Percentiles rank a stretch among this genome's conserved stretches.
phyloP scores from a whole-genome alignment of 2,113 vertebrate species.

The Raphicerus campestris region DNA sequence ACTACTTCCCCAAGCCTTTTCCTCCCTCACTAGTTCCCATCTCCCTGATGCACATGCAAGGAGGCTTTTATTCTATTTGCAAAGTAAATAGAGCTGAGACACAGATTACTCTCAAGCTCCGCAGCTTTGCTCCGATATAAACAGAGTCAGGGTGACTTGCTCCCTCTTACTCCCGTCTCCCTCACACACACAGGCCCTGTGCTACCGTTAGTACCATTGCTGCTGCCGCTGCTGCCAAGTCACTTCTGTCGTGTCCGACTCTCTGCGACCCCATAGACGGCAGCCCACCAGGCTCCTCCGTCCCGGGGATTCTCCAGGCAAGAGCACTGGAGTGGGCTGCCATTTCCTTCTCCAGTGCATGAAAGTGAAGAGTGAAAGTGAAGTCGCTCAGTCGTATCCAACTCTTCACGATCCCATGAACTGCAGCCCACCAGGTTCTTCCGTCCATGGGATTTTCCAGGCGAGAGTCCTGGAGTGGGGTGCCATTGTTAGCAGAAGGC shows the following conservation, averaged over 20 bases:
- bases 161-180: background rate
- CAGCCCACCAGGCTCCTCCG: too few relatives aligned
- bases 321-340: too few relatives aligned
- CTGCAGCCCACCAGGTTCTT: too few relatives aligned
- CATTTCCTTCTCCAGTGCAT: too few relatives aligned
- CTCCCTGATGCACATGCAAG: background rate
- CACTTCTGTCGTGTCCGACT: too few relatives aligned
- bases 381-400: rapidly evolving
- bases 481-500: background rate
- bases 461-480: too few relatives aligned
- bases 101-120: slow-evolving; percentile 59
- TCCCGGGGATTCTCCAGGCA: too few relatives aligned
- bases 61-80: slow-evolving; percentile 62
- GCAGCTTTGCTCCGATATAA: slow-evolving; percentile 66
- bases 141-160: slow-evolving; percentile 62
- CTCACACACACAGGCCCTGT: background rate
- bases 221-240: too few relatives aligned
- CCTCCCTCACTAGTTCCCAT: background rate
- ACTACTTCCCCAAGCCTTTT: background rate
- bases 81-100: slow-evolving; percentile 62
- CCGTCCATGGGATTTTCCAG: too few relatives aligned
- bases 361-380: too few relatives aligned
- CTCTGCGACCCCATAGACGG: too few relatives aligned
- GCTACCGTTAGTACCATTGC: background rate
- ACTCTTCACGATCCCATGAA: too few relatives aligned